Evolutionary conservation across 2,888 invertebrate genomes (phyloP).

Genomic region (Oligia latruncula): DNA sequence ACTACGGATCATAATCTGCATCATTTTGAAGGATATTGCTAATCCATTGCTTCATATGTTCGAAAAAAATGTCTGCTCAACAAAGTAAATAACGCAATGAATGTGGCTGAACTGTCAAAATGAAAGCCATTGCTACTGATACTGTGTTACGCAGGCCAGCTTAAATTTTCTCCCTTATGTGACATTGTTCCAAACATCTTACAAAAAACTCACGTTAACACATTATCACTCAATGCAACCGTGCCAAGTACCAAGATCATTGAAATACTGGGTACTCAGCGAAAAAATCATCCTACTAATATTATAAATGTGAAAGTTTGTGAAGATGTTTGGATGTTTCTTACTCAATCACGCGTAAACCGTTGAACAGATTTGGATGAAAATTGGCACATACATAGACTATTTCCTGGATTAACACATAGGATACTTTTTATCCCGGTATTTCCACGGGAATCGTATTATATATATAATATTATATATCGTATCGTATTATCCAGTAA

Average conservation of each 20-base stretch:
- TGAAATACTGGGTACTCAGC: constrained; percentile 12
- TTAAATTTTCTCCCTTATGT: background rate
- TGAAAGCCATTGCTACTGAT: background rate
- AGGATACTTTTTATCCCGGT: too few relatives aligned
- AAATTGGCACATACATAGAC: too few relatives aligned
- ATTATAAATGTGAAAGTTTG: too few relatives aligned
- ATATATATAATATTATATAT: too few relatives aligned
- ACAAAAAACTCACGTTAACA: constrained; percentile 10
- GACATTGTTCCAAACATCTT: background rate
- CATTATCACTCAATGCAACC: constrained; percentile 1
- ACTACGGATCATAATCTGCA: background rate
- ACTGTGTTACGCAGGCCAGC: background rate
- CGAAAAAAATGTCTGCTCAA: background rate
- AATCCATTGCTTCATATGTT: background rate
- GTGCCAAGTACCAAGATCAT: constrained; percentile 18
- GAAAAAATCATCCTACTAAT: constrained; percentile 1
- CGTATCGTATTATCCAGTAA: too few relatives aligned
- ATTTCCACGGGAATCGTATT: too few relatives aligned
- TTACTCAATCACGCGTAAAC: too few relatives aligned
- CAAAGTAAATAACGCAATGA: background rate
- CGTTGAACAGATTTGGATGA: too few relatives aligned
- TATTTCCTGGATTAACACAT: too few relatives aligned
- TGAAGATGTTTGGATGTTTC: too few relatives aligned
- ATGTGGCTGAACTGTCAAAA: background rate
- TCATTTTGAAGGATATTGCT: background rate